Conservation (phyloP, 2,888 invertebrate species). For the Plebejus argus region DNA sequence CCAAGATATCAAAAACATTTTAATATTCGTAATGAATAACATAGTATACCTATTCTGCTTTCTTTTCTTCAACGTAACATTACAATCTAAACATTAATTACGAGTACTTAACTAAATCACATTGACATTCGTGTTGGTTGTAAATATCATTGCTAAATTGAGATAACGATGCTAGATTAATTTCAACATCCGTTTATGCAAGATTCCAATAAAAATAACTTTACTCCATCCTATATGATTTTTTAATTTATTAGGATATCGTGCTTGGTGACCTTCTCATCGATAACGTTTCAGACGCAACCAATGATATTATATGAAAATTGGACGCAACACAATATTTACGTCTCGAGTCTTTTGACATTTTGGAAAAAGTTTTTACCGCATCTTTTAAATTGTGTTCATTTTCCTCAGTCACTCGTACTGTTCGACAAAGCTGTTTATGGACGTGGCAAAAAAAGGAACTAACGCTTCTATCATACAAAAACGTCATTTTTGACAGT, state of each 20-base stretch:
- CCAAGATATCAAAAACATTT: neutral
- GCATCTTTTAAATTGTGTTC: neutral
- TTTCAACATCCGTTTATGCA: conserved; percentile 42
- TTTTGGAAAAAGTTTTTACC: too few species aligned
- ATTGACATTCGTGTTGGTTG: conserved; percentile 42
- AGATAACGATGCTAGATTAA: conserved; percentile 42
- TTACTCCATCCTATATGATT: conserved; percentile 29
- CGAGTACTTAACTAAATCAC: conserved; percentile 36
- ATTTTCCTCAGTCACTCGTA: neutral
- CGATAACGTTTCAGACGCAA: neutral
- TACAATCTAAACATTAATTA: neutral
- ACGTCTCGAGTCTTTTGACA: neutral
- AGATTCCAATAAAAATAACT: conserved; percentile 35
- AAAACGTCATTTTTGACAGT: too few species aligned
- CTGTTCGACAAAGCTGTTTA: too few species aligned
- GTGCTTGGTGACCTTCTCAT: neutral
- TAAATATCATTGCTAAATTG: conserved; percentile 42
- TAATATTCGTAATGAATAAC: neutral
- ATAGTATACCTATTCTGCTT: neutral
- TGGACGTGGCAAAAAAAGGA: too few species aligned
- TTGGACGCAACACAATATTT: neutral
- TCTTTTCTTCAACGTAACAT: neutral
- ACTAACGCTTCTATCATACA: too few species aligned
- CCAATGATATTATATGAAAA: too few species aligned
- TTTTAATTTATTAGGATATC: neutral